A percentile compares a stretch with the other conserved stretches of the same genome.
Conservation (phyloP, 2,888 invertebrate species). For the Caenorhabditis uteleia region DNA sequence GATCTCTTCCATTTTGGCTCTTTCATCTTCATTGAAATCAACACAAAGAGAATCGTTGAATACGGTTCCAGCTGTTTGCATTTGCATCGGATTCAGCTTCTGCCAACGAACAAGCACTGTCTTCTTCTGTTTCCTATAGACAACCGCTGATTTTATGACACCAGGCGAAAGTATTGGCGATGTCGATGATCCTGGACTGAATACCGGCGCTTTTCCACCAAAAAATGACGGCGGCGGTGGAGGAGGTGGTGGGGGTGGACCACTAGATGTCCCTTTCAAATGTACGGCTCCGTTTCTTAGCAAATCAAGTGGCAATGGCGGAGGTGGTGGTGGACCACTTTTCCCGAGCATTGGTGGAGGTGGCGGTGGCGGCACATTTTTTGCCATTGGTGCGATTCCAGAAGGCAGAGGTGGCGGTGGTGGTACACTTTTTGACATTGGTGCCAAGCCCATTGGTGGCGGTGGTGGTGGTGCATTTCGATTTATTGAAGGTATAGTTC, state of each 20-base stretch:
- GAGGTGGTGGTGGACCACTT: constrained; percentile 15
- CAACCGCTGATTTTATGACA: constrained; percentile 30
- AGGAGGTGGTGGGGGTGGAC: constrained; percentile 22
- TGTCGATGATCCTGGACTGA: not conserved
- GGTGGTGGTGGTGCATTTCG: constrained; percentile 10
- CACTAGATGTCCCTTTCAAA: no score
- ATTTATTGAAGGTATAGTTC: not conserved
- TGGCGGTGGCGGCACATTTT: not conserved
- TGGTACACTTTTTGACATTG: constrained; percentile 2
- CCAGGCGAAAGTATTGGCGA: constrained; percentile 19
- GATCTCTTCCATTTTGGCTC: constrained; percentile 35
- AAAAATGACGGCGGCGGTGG: constrained; percentile 24
- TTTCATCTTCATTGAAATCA: constrained; percentile 36
- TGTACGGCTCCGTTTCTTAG: not conserved
- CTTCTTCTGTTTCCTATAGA: constrained; percentile 35
- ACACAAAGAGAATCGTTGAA: constrained; percentile 36
- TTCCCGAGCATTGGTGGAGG: constrained; percentile 2
- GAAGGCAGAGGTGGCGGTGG: constrained; percentile 4
- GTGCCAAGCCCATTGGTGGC: not conserved
- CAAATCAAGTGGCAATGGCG: constrained; percentile 2
- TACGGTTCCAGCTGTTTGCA: constrained; percentile 25
- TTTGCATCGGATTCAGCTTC: constrained; percentile 24
- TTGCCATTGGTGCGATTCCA: not conserved
- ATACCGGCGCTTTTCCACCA: not conserved
- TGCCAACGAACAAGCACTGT: constrained; percentile 34